Conservation (phyloP, 1,140 invertebrate genomes). For the Brachionus paranguensis region DNA sequence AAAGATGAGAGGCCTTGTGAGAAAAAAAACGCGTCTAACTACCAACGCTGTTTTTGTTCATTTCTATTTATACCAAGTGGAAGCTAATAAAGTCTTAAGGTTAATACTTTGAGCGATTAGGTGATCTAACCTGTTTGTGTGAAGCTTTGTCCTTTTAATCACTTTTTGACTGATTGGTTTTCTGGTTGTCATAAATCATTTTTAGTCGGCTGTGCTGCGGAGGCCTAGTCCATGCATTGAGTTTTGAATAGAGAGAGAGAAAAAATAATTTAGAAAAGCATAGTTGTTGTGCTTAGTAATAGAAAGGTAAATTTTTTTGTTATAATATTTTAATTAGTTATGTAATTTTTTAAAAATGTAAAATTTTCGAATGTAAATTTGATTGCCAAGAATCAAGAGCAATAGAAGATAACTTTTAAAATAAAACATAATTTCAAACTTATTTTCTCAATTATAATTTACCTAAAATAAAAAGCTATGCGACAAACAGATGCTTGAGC, state of each 20-base stretch:
- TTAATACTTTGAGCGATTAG: too few relatives aligned
- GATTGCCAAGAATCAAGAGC: neutral
- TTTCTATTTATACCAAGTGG: too few relatives aligned
- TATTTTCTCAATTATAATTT: neutral
- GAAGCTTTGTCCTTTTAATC: too few relatives aligned
- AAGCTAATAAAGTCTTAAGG: too few relatives aligned
- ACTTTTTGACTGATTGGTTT: neutral
- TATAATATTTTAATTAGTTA: conserved; percentile 4
- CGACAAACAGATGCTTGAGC: neutral
- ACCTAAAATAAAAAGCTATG: neutral
- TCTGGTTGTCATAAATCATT: neutral
- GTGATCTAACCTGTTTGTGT: too few relatives aligned
- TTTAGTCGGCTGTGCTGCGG: neutral
- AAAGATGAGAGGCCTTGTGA: too few relatives aligned
- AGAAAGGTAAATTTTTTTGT: neutral
- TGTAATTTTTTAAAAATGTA: neutral
- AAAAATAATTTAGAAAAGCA: neutral
- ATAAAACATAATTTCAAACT: neutral
- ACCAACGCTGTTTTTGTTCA: too few relatives aligned
- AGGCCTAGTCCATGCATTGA: neutral
- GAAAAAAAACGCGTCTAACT: too few relatives aligned
- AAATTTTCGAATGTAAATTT: neutral
- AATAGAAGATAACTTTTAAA: neutral
- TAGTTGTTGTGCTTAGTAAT: neutral
- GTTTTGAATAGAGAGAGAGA: neutral